Evolutionary conservation across 1,140 invertebrate genomes (phyloP).

Genomic region (Zaprionus inermis): DNA sequence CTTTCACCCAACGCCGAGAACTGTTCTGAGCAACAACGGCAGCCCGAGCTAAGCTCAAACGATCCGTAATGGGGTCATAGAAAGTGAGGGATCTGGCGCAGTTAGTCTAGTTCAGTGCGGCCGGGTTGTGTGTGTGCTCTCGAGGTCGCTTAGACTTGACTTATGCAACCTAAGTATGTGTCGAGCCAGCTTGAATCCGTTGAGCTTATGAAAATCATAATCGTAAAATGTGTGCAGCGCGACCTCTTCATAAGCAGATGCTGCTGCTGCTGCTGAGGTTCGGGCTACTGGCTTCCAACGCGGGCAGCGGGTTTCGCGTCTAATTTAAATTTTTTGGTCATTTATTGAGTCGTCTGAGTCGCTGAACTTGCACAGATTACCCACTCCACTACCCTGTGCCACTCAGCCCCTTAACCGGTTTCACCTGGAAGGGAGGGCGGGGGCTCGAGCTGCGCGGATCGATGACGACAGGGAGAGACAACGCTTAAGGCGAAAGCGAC

Average conservation of each 20-base stretch:
- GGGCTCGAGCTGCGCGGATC: slow-evolving; percentile 34
- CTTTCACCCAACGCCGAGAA: too few species aligned
- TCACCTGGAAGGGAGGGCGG: too few species aligned
- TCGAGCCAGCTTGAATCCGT: slow-evolving; percentile 11
- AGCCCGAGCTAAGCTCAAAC: neutral
- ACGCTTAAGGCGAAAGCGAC: slow-evolving; percentile 44
- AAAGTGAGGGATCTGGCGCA: slow-evolving; percentile 22
- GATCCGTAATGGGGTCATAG: slow-evolving; percentile 13
- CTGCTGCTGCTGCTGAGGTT: slow-evolving; percentile 11
- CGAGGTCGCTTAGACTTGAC: slow-evolving; percentile 37
- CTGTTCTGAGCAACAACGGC: neutral
- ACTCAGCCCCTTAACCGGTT: neutral
- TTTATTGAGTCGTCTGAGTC: slow-evolving; percentile 22
- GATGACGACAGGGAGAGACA: slow-evolving; percentile 52
- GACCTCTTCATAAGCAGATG: slow-evolving; percentile 58
- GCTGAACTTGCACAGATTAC: slow-evolving; percentile 15
- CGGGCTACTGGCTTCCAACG: neutral
- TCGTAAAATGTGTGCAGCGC: neutral
- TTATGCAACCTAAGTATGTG: slow-evolving; percentile 19
- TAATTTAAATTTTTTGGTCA: slow-evolving; percentile 54
- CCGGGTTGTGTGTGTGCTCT: neutral
- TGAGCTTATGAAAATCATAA: slow-evolving; percentile 8
- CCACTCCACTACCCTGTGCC: neutral
- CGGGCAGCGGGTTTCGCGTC: slow-evolving; percentile 51
- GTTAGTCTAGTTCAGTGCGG: neutral